phyloP scores from a whole-genome alignment of 2,113 vertebrate genomes.

The Mohoua ochrocephala region DNA sequence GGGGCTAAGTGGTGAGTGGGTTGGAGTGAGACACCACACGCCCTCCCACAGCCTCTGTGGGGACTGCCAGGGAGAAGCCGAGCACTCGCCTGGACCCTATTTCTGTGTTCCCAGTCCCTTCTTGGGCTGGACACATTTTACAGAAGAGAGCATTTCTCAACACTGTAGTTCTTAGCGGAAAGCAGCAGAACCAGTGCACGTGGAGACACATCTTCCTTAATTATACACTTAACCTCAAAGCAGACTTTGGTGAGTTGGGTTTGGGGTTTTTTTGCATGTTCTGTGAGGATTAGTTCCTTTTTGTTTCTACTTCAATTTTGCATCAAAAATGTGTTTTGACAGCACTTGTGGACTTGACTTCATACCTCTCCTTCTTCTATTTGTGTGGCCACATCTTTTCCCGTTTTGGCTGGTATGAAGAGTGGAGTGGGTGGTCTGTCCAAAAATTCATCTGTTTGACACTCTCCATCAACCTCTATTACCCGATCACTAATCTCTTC shows the following conservation, averaged over 20 bases:
- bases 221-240: neutral
- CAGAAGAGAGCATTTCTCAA: neutral
- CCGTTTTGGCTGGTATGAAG: conserved; percentile 89
- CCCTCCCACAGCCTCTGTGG: neutral
- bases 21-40: neutral
- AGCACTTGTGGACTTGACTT: neutral
- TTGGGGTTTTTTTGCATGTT: neutral
- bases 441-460: conserved; percentile 92
- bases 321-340: neutral
- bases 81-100: neutral
- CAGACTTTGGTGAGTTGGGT: neutral
- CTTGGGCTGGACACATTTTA: neutral
- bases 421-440: conserved; percentile 86
- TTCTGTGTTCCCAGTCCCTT: neutral
- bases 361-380: conserved; percentile 91
- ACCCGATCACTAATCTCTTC: conserved; percentile 85
- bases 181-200: neutral
- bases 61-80: neutral
- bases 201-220: neutral
- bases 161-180: neutral
- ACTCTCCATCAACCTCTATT: conserved; percentile 75
- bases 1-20: neutral
- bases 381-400: conserved; percentile 85
- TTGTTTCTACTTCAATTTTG: neutral
- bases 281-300: neutral